Conservation (phyloP, 2,113 vertebrate genomes). For the Alethe castanea region DNA sequence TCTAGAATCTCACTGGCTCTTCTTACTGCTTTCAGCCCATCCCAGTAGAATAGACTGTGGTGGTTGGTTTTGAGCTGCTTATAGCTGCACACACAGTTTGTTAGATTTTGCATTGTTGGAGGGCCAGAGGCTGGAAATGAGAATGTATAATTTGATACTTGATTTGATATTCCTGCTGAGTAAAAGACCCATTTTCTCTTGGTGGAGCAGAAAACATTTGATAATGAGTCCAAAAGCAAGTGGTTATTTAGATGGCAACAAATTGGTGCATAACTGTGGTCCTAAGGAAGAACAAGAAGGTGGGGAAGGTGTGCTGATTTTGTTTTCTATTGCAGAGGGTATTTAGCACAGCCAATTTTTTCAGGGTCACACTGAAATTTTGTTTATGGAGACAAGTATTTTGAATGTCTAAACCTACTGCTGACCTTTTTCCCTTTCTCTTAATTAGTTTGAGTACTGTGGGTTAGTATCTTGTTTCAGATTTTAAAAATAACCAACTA, state of each 20-base stretch:
- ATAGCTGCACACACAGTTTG: neutral
- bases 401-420: neutral
- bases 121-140: neutral
- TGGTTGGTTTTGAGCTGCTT: neutral
- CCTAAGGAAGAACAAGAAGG: neutral
- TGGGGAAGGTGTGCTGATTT: neutral
- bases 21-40: neutral
- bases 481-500: neutral
- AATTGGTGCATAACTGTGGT: neutral
- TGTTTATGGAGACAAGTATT: neutral
- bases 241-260: neutral
- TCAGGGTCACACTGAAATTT: neutral
- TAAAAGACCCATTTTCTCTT: neutral
- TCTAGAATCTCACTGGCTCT: neutral
- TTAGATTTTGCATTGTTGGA: neutral
- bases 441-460: neutral
- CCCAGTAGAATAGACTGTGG: neutral
- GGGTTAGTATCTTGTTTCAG: neutral
- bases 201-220: neutral
- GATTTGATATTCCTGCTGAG: neutral
- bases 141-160: accelerated
- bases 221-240: neutral
- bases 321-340: neutral
- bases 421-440: neutral
- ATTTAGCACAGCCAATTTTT: neutral